Conservation (phyloP, 2,797 vertebrate species). For the Parauchenoglanis ngamensis region DNA sequence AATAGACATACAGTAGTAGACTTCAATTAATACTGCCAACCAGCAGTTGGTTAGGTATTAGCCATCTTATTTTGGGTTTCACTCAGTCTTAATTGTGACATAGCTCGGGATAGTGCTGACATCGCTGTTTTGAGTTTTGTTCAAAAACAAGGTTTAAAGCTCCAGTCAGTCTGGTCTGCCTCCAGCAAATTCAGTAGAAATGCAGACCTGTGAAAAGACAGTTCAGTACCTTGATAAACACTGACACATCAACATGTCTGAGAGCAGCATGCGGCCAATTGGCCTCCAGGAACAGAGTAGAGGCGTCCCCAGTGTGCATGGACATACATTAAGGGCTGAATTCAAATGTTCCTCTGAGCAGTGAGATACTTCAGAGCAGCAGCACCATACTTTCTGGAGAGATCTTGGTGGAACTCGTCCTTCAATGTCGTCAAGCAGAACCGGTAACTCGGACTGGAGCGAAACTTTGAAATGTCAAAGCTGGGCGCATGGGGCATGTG, state of each 20-base stretch:
- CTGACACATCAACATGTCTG: slow-evolving; percentile 29
- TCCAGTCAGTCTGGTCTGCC: slow-evolving; percentile 50
- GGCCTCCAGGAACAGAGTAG: slow-evolving; percentile 28
- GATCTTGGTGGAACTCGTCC: slow-evolving; percentile 95
- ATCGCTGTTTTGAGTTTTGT: slow-evolving; percentile 39
- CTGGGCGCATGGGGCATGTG: slow-evolving; percentile 96
- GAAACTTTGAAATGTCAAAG: slow-evolving; percentile 95
- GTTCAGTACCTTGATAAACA: slow-evolving; percentile 41
- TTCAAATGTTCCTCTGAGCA: slow-evolving; percentile 82
- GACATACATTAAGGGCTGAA: slow-evolving; percentile 26
- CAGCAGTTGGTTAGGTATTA: slow-evolving; percentile 46
- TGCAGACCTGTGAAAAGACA: slow-evolving; percentile 9
- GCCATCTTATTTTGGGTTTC: slow-evolving; percentile 8
- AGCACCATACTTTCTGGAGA: slow-evolving; percentile 89
- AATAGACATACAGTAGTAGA: slow-evolving; percentile 25
- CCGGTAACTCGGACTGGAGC: slow-evolving; percentile 86
- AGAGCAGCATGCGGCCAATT: slow-evolving; percentile 37
- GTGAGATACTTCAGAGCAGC: slow-evolving; percentile 96
- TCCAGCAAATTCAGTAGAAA: slow-evolving; percentile 25
- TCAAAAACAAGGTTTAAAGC: slow-evolving; percentile 59
- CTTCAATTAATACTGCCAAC: slow-evolving; percentile 31
- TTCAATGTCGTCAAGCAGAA: slow-evolving; percentile 87
- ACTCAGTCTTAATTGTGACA: slow-evolving; percentile 18
- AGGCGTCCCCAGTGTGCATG: slow-evolving; percentile 32
- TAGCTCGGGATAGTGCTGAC: slow-evolving; percentile 33